Evolutionary conservation across 2,888 invertebrate species (phyloP).

Genomic region (Lasioglossum pauxillum): DNA sequence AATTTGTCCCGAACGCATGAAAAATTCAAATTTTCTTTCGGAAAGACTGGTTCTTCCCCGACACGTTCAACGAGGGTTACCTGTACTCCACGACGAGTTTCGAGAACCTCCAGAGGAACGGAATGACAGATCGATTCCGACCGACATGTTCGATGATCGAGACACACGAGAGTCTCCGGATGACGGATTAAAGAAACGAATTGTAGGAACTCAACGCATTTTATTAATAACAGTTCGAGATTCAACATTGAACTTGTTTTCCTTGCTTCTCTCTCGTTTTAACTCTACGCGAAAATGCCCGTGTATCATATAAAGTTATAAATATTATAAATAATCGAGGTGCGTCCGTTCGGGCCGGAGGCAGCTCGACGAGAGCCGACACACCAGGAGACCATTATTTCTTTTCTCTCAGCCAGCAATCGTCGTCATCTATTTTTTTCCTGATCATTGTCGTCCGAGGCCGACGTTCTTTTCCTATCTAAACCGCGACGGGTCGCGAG

Average conservation of each 20-base stretch:
- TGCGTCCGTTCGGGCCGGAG: constrained; percentile 53
- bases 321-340: constrained; percentile 81
- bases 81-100: constrained; percentile 4
- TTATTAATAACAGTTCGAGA: constrained; percentile 80
- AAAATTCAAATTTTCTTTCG: not conserved
- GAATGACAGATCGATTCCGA: not conserved
- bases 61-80: not conserved
- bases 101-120: not conserved
- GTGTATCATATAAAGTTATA: constrained; percentile 80
- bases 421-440: not conserved
- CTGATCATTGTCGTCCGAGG: constrained; percentile 13
- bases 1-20: not conserved
- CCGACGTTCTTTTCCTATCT: constrained; percentile 25
- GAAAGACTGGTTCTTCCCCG: not conserved
- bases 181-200: constrained; percentile 63
- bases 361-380: constrained; percentile 50
- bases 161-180: constrained; percentile 7
- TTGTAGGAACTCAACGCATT: constrained; percentile 80
- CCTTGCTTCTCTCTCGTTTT: constrained; percentile 5
- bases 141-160: not conserved
- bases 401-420: constrained; percentile 7
- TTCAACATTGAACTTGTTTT: constrained; percentile 74
- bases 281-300: constrained; percentile 77
- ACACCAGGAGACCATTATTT: constrained; percentile 33
- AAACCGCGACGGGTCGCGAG: constrained; percentile 46